Conservation (phyloP, 1,140 invertebrate species). For the Rhizoglyphus robini region DNA sequence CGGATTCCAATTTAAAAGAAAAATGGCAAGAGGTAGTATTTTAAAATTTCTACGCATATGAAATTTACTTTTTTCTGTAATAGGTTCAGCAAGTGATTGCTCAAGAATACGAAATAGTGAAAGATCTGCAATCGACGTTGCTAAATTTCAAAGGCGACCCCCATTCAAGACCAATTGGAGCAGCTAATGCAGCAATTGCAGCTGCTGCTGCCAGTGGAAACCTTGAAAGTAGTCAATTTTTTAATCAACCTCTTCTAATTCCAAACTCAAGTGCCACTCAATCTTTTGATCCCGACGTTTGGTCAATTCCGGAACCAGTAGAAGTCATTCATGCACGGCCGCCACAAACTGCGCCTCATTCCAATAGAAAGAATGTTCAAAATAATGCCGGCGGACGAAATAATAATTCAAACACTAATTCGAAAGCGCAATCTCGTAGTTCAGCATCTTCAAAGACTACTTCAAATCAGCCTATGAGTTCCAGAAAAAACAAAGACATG, state of each 20-base stretch:
- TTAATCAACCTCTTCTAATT: neutral
- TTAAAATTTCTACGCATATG: neutral
- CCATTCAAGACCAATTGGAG: constrained; percentile 33
- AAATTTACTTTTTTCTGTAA: constrained; percentile 23
- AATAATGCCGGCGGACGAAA: neutral
- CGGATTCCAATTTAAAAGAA: constrained; percentile 58
- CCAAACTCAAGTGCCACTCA: neutral
- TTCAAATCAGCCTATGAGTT: neutral
- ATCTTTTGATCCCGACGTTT: constrained; percentile 11
- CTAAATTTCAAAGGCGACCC: constrained; percentile 44
- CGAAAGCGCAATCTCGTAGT: neutral
- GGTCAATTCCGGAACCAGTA: constrained; percentile 11
- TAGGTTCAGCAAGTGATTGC: constrained; percentile 78
- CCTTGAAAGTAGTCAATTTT: neutral
- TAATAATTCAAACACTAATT: neutral
- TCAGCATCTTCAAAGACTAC: neutral
- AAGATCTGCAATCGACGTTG: constrained; percentile 57
- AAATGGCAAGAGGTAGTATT: constrained; percentile 68
- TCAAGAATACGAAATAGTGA: constrained; percentile 78
- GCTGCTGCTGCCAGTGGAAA: constrained; percentile 25
- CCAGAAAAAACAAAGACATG: neutral
- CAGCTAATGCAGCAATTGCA: neutral
- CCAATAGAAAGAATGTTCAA: neutral
- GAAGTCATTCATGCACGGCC: neutral
- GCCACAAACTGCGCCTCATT: neutral